Conservation (phyloP, 1,140 invertebrate species). For the Drosophila sp. region DNA sequence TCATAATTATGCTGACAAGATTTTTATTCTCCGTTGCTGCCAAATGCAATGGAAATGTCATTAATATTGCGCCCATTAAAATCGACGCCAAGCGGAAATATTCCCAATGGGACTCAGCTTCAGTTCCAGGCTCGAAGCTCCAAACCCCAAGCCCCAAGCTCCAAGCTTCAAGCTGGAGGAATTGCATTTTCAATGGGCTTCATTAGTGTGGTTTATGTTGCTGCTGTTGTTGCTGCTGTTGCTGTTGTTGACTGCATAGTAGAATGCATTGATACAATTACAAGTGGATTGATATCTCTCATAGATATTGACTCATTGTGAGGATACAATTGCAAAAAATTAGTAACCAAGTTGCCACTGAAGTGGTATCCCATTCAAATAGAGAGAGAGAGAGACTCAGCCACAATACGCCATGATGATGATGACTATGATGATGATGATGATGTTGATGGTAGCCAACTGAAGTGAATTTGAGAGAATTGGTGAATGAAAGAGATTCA, state of each 20-base stretch:
- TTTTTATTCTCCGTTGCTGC: constrained; percentile 28
- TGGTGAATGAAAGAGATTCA: background rate
- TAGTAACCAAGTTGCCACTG: constrained; percentile 60
- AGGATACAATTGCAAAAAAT: constrained; percentile 62
- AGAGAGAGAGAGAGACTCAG: constrained; percentile 13
- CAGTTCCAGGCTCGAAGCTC: no score
- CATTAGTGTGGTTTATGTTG: constrained; percentile 79
- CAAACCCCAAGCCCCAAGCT: no score
- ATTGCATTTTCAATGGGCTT: constrained; percentile 77
- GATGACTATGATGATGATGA: constrained; percentile 36
- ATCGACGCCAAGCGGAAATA: constrained; percentile 73
- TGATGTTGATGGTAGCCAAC: constrained; percentile 26
- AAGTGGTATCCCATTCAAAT: constrained; percentile 45
- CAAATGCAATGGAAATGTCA: constrained; percentile 78
- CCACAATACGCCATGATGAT: constrained; percentile 3
- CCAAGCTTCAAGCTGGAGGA: background rate
- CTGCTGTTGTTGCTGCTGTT: constrained; percentile 23
- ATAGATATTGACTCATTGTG: constrained; percentile 30
- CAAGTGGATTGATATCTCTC: constrained; percentile 35
- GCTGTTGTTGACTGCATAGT: background rate
- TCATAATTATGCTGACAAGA: constrained; percentile 80
- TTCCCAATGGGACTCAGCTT: constrained; percentile 38
- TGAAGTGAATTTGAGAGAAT: constrained; percentile 34
- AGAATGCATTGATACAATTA: constrained; percentile 49
- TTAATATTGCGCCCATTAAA: constrained; percentile 81